Conservation (phyloP, 2,797 vertebrate species). For the Sebastes hubbsi region DNA sequence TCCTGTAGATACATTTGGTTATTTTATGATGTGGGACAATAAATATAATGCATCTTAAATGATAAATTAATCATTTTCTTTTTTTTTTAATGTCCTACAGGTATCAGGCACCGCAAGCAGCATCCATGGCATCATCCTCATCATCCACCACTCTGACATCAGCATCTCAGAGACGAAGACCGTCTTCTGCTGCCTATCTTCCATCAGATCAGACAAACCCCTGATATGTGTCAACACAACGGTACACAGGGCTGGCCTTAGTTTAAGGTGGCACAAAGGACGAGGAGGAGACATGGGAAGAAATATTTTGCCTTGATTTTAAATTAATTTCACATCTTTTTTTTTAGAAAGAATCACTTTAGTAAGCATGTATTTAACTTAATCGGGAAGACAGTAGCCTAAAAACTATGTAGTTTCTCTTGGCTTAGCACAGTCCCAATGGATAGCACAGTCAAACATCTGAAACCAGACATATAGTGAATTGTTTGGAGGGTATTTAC, state of each 20-base stretch:
- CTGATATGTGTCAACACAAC: slow-evolving; percentile 15
- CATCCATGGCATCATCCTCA: slow-evolving; percentile 84
- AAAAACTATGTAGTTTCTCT: slow-evolving; percentile 5
- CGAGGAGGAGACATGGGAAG: neutral
- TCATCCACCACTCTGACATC: slow-evolving; percentile 84
- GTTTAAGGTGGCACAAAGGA: slow-evolving; percentile 21
- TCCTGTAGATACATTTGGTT: neutral
- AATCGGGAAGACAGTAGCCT: slow-evolving; percentile 9
- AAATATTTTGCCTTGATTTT: slow-evolving; percentile 11
- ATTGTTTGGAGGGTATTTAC: neutral
- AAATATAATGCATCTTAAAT: neutral
- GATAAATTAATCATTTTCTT: neutral
- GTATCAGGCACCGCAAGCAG: slow-evolving; percentile 82
- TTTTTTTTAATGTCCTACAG: slow-evolving; percentile 53
- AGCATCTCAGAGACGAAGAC: slow-evolving; percentile 83
- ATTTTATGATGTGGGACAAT: neutral
- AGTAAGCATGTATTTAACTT: slow-evolving; percentile 31
- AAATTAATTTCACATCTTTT: neutral
- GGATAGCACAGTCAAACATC: slow-evolving; percentile 36
- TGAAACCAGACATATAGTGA: neutral
- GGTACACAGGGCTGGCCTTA: neutral
- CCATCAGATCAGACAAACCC: slow-evolving; percentile 57
- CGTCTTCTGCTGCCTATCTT: slow-evolving; percentile 70
- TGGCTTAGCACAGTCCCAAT: neutral
- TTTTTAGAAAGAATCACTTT: neutral